These are phyloP conservation scores for Dysdera silvatica DNA, from an alignment of 1,140 invertebrate genomes.

Conservation along the genomic window DNA sequence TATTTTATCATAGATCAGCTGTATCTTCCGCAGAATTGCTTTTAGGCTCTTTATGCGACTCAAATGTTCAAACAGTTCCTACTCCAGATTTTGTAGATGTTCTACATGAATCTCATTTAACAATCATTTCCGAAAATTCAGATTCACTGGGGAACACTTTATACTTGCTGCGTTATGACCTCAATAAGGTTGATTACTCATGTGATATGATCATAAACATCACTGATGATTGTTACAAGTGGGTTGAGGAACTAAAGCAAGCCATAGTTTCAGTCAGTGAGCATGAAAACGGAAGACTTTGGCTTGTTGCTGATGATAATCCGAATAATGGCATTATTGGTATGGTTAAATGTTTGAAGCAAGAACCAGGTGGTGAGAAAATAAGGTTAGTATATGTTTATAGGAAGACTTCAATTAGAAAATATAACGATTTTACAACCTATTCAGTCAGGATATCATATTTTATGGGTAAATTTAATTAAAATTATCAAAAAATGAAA, in stretches of 20 bases:
- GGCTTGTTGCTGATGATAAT: slow-evolving; percentile 33
- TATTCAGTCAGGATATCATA: no score
- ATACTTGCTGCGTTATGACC: slow-evolving; percentile 53
- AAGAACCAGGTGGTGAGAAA: slow-evolving; percentile 68
- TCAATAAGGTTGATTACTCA: no score
- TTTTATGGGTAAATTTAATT: no score
- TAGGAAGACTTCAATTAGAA: no score
- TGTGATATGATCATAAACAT: slow-evolving; percentile 41
- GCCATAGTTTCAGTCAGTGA: slow-evolving; percentile 25
- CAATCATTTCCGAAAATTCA: slow-evolving; percentile 4
- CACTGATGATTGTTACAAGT: slow-evolving; percentile 22
- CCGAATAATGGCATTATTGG: slow-evolving; percentile 67
- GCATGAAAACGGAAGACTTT: slow-evolving; percentile 25
- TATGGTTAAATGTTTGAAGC: slow-evolving; percentile 75
- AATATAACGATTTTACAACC: no score
- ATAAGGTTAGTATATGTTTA: slow-evolving; percentile 50
- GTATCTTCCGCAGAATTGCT: not conserved
- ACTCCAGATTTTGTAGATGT: not conserved
- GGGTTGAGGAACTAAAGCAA: slow-evolving; percentile 33
- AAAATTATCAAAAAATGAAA: no score
- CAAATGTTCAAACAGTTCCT: not conserved
- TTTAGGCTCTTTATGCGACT: not conserved
- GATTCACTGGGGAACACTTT: not conserved
- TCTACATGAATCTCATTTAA: not conserved
- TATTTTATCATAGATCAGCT: slow-evolving; percentile 2